Evolutionary conservation across 2,888 invertebrate species (phyloP), one percentile per base, ranked within the genome.

Genomic region (Napeogenes inachia): DNA sequence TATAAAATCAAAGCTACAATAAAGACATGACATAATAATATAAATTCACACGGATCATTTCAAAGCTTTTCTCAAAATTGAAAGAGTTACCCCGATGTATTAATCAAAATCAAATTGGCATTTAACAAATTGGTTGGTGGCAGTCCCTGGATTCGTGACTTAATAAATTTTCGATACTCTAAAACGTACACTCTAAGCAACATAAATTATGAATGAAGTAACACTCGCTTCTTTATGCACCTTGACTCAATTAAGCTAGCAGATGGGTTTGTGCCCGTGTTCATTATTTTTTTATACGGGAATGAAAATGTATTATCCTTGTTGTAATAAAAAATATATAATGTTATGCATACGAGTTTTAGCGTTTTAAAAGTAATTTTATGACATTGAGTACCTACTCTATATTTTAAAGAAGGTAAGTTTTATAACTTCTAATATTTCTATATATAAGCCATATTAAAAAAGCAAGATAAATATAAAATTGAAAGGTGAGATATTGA

Each of bases 271-370:
- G 42, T 42, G 42, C 2, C 42, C 10, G 10, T 42, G 5, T 10
- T 73, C 68, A 74, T 73, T 75, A 75, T 73, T 68, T 66, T 60
- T 69, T 67, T 59, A 69, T 55, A 66, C 64, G 45, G 67, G 66
- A 74, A 74, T 75, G 75, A 68, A 71, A 68, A 73, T 60, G 71
- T 13, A 45, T 10, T 32, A 45, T 32, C 56, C n/a, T 45, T 32
- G 13, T 47, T 57, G 38, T 42, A 35, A 47, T 63, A 61, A 50
- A 58, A 61, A 61, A 58, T 64, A 21, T 21, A 61, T 58, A 61
- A 59, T 30, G 53, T 53, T 33, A 57, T 57, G 45, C 54, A 60
- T 55, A 60, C 35, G 32, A 21, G 33, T 13, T 45, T 55, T 45
- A 54, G 35, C 35, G 55, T 4, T 13, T 13, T 13, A 13, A 46